These are phyloP conservation scores for Dipodomys spectabilis DNA, from an alignment of 2,113 vertebrate species.

Conservation along the genomic window DNA sequence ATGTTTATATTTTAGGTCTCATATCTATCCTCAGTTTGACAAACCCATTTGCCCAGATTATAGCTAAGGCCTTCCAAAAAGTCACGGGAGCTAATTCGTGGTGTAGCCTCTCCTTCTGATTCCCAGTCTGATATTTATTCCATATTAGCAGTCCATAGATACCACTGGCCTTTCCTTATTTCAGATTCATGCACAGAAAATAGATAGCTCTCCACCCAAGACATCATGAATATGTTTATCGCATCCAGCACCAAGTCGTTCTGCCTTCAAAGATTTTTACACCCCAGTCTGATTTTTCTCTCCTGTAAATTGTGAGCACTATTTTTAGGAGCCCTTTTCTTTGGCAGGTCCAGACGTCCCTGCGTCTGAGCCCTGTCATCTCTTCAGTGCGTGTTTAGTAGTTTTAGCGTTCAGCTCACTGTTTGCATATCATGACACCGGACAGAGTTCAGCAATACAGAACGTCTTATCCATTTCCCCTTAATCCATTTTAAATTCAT, in stretches of 20 bases:
- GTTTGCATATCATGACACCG: neutral
- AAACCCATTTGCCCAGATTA: neutral
- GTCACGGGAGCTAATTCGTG: neutral
- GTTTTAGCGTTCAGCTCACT: constrained; percentile 54
- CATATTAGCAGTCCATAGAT: neutral
- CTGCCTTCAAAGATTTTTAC: constrained; percentile 72
- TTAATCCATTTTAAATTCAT: constrained; percentile 77
- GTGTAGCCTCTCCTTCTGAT: neutral
- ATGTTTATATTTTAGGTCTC: no score
- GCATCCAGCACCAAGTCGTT: constrained; percentile 49
- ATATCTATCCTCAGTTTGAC: neutral
- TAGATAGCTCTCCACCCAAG: constrained; percentile 21
- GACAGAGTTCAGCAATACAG: constrained; percentile 71
- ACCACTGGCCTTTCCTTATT: constrained; percentile 19
- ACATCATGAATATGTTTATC: constrained; percentile 63
- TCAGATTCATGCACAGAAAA: constrained; percentile 47
- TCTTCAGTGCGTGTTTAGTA: constrained; percentile 67
- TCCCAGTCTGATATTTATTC: neutral
- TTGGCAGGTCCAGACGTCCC: constrained; percentile 52
- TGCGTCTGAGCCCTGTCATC: constrained; percentile 57
- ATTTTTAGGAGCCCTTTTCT: constrained; percentile 68
- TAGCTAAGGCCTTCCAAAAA: neutral
- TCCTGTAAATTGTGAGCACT: constrained; percentile 69
- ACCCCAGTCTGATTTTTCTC: constrained; percentile 58
- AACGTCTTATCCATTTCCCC: constrained; percentile 76